phyloP scores from a whole-genome alignment of 2,113 vertebrate species.

The Campylorhamphus procurvoides region DNA sequence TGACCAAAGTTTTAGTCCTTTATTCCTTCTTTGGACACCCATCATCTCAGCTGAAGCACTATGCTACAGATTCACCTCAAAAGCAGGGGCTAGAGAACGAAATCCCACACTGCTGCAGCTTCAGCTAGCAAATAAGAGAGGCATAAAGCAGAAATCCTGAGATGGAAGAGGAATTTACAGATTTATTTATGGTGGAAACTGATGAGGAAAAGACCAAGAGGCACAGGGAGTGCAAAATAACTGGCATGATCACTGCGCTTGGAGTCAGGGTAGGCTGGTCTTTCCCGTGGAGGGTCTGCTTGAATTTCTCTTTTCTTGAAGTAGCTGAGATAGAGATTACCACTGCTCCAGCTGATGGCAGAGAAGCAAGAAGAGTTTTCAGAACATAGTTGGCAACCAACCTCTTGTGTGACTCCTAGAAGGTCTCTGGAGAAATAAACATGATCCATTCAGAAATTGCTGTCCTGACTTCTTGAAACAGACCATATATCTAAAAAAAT shows the following conservation, averaged over 20 bases:
- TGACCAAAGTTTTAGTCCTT: background rate
- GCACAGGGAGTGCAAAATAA: background rate
- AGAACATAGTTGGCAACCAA: background rate
- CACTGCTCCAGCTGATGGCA: background rate
- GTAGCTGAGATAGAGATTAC: background rate
- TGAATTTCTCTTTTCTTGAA: background rate
- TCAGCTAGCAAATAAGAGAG: background rate
- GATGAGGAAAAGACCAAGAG: background rate
- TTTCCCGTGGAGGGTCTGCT: background rate
- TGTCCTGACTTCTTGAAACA: background rate
- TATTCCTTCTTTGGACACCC: background rate
- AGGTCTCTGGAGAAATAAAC: background rate
- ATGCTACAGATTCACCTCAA: background rate
- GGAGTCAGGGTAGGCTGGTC: background rate
- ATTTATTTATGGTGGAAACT: background rate
- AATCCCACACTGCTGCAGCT: background rate
- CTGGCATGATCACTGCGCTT: accelerated
- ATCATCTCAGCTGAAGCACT: background rate
- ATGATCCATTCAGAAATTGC: background rate
- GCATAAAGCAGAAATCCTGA: background rate
- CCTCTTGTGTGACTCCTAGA: background rate
- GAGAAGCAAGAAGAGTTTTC: background rate
- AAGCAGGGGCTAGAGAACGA: background rate
- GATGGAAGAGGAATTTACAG: background rate
- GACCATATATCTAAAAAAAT: background rate